phyloP scores from a whole-genome alignment of 1,140 invertebrate genomes.

The Pseudoatta argentina region DNA sequence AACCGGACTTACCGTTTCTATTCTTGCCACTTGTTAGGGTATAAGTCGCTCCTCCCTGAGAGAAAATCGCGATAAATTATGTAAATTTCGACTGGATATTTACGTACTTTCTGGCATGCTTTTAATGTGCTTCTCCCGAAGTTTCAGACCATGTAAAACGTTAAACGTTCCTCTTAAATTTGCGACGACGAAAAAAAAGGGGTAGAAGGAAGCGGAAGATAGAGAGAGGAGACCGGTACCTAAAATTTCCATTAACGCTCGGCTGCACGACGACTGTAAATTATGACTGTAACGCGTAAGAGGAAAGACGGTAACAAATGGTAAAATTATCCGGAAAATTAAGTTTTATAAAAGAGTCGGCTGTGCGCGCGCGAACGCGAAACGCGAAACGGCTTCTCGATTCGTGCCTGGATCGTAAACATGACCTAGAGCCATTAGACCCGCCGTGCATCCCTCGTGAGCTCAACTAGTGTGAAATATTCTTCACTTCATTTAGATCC shows the following conservation, averaged over 20 bases:
- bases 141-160: slow-evolving; percentile 56
- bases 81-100: slow-evolving; percentile 60
- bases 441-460: slow-evolving; percentile 31
- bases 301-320: slow-evolving; percentile 69
- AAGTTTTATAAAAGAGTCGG: slow-evolving; percentile 72
- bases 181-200: slow-evolving; percentile 11
- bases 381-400: slow-evolving; percentile 29
- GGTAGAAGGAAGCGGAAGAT: slow-evolving; percentile 52
- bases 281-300: slow-evolving; percentile 71
- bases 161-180: slow-evolving; percentile 57
- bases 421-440: slow-evolving; percentile 44
- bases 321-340: slow-evolving; percentile 73
- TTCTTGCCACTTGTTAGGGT: slow-evolving; percentile 45
- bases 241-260: slow-evolving; percentile 75
- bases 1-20: slow-evolving; percentile 11
- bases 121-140: slow-evolving; percentile 52
- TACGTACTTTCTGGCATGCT: slow-evolving; percentile 53
- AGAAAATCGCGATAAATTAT: slow-evolving; percentile 52
- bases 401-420: slow-evolving; percentile 57
- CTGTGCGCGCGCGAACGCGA: slow-evolving; percentile 5
- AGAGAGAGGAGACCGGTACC: slow-evolving; percentile 63
- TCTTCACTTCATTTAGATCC: slow-evolving; percentile 39
- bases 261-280: slow-evolving; percentile 69
- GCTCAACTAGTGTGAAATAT: slow-evolving; percentile 61
- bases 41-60: neutral